Conservation (phyloP, 2,888 invertebrate species). For the Hemaris fuciformis region DNA sequence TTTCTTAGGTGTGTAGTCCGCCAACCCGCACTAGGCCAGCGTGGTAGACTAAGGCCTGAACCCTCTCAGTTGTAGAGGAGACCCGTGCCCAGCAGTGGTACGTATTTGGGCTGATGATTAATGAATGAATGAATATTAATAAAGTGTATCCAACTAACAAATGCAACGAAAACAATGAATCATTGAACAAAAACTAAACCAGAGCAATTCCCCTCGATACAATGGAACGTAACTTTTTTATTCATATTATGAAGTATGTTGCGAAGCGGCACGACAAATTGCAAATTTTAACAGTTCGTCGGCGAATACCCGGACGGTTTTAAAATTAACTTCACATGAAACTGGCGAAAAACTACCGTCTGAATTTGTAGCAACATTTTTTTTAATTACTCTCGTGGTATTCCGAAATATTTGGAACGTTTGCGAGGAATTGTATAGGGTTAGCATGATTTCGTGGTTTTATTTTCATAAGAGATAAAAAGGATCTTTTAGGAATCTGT, state of each 20-base stretch:
- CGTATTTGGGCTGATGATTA: too few relatives aligned
- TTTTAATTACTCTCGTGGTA: background rate
- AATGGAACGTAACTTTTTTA: background rate
- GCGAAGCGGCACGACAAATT: background rate
- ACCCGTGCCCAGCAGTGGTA: too few relatives aligned
- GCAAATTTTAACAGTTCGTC: slow-evolving; percentile 1
- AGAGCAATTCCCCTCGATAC: background rate
- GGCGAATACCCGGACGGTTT: background rate
- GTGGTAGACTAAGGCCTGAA: too few relatives aligned
- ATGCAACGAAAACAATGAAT: background rate
- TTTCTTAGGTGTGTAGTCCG: too few relatives aligned
- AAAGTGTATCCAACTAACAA: background rate
- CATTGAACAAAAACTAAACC: background rate
- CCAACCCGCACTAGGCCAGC: too few relatives aligned
- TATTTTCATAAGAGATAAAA: background rate
- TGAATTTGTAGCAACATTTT: background rate
- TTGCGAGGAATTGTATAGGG: background rate
- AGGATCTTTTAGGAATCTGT: background rate
- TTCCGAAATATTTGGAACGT: background rate
- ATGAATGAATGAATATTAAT: background rate
- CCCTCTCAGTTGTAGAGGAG: too few relatives aligned
- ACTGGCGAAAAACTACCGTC: background rate
- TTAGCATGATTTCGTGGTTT: background rate
- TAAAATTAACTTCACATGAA: slow-evolving; percentile 3
- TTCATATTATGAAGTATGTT: background rate